Evolutionary conservation across 2,113 vertebrate species (phyloP), one percentile per base, ranked within the genome.

Genomic region (Hippocampus abdominalis): DNA sequence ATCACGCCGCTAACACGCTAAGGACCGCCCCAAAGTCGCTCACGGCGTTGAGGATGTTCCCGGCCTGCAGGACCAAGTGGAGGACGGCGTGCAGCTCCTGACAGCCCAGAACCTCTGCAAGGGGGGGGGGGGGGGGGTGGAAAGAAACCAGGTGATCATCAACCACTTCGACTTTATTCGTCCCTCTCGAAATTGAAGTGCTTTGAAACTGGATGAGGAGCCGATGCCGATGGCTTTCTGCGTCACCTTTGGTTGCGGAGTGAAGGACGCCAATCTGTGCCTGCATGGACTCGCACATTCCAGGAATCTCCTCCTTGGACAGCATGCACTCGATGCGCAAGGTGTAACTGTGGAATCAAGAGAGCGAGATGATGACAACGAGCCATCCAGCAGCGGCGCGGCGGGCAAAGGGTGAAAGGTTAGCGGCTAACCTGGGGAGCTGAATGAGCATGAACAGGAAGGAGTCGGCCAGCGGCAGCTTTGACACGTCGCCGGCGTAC

Each of bases 41-140:
- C 91, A 98, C 96, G 11, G 95, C 94, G 44, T 98, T 98, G 91
- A 98, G 96, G 82, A 98, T 93, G 88, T 98, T 98, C 72, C 96
- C 96, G 16, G 96, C 95, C 87, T 98, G 96, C 57, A 98, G 94
- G 84, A 98, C 96, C 92, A 98, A 91, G 84, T 96, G 96, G 62
- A 98, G 83, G 81, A 98, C 93, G 56, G 94, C 93, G 69, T 98
- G 96, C 1, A 98, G 91, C 66, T 96, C 95, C 79, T 94, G 94
- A 83, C 96, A 98, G 0, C 85, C 88, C 93, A 96, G 94, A 68
- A 98, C 69, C 84, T 98, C 96, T 98, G 77, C 21, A 69, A 51
- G 48, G 56, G 12, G 10, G 42, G 11, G 13, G 12, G 10, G 4
- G 4, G 64, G 48, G 56, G 12, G 10, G 42, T 1, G 13, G 12